Conservation (phyloP, 2,888 invertebrate species). For the Sarcophaga variegata region DNA sequence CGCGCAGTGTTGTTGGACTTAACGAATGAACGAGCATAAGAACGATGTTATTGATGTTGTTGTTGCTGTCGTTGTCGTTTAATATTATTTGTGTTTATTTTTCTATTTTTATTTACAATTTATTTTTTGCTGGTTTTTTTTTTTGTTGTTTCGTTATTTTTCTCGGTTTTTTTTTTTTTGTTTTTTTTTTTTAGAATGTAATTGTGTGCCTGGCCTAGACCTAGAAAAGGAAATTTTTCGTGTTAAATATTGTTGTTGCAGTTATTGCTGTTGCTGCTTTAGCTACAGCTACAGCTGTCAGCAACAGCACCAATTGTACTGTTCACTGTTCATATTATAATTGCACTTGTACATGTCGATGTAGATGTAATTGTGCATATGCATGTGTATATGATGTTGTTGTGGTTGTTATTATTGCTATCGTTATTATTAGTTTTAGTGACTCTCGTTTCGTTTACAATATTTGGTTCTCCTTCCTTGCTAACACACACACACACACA, state of each 20-base stretch:
- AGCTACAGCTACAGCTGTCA: constrained; percentile 53
- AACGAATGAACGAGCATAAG: constrained; percentile 65
- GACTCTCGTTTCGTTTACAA: constrained; percentile 73
- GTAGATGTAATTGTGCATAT: constrained; percentile 23
- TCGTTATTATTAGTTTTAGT: constrained; percentile 61
- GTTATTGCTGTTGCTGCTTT: constrained; percentile 44
- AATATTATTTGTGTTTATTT: constrained; percentile 50
- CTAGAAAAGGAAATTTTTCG: constrained; percentile 81
- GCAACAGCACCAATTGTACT: constrained; percentile 14
- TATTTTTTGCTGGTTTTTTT: constrained; percentile 22
- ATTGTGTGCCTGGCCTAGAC: constrained; percentile 81
- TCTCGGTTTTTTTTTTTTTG: constrained; percentile 2
- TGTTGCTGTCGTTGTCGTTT: constrained; percentile 32
- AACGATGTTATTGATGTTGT: constrained; percentile 36
- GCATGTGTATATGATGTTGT: constrained; percentile 28
- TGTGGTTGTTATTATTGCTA: constrained; percentile 67
- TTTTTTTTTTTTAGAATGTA: constrained; percentile 76
- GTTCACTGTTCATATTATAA: constrained; percentile 28
- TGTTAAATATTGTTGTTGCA: constrained; percentile 77
- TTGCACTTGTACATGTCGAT: constrained; percentile 40
- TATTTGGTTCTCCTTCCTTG: constrained; percentile 79
- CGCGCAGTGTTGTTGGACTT: constrained; percentile 53
- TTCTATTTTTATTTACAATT: constrained; percentile 45
- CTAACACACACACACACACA: constrained; percentile 71
- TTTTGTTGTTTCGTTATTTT: constrained; percentile 1